Evolutionary conservation across 2,888 invertebrate genomes (phyloP), one percentile per base, ranked within the genome.

Genomic region (Polymixis lichenea): DNA sequence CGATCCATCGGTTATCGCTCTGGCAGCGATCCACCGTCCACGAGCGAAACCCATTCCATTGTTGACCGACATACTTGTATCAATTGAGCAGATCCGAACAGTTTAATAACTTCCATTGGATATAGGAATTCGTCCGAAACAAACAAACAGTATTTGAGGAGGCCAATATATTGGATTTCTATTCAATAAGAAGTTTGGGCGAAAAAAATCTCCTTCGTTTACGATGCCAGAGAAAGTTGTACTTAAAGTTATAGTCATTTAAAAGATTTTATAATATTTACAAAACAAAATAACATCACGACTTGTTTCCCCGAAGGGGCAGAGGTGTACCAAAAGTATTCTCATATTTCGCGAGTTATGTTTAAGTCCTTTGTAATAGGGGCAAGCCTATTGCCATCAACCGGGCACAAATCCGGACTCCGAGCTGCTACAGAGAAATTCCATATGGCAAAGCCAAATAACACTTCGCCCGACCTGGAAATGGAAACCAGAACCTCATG

Each of bases 1-100:
- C 77, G 72, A 86, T 86, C 83, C 83, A 90, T 89, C 87, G 87
- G 87, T 86, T 90, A 90, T 90, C 88, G 86, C 84, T 83, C 90
- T 92, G 91, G 92, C 92, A 90, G 77, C 60, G 75, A 86, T 90
- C 90, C 90, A 89, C 79, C 74, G 75, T 70, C 51, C 84, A 70
- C 70, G 72, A 85, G 58, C 75, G 72, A 76, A 83, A 80, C 78
- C 73, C 77, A 80, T 79, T 80, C 83, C 80, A 84, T 87, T 88
- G 85, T 89, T 84, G 82, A 85, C 83, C 60, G 68, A 83, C 64
- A 68, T 77, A 61, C 68, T 69, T n/a, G n/a, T 68, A 69, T 64
- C 64, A 71, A 19, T 72, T n/a, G 56, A 28, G 71, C 70, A n/a
- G 73, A 76, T 72, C 46, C 56, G 61, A 81, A 70, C 43, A 66